Base-by-base conservation (phyloP, 2,113 vertebrate genomes). In the Piaya cayana region DNA sequence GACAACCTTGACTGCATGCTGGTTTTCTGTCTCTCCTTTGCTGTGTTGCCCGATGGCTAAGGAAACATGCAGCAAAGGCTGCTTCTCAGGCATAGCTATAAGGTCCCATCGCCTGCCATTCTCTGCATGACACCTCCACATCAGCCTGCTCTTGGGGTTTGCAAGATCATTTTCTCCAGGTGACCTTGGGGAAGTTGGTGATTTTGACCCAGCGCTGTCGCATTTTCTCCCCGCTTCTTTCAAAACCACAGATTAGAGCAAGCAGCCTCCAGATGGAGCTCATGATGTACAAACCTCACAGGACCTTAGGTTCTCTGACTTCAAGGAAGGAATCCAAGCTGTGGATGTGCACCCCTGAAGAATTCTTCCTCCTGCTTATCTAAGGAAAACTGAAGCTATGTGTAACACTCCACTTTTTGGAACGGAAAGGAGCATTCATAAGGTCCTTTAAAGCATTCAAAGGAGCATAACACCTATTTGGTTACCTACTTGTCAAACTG, bases 191-290 rank as follows among this genome's bases (percentile, higher is more conserved):
- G n/a, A 3, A 14, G 16, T 59, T 49, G 25, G 27, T 62, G 36
- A 43, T 37, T 70, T 62, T 21, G 37, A 26, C 21, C 29, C 34
- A 39, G 47, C 29, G 9, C 27, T 20, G 21, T 11, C 65, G 27
- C 8, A 3, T 74, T 72, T 80, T 32, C 75, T 85, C 62, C 43
- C 45, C 2, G 0, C 18, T 65, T 72, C 26, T 58, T 67, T 70
- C 14, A 11, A 83, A 92, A 34, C 34, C 27, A 45, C 42, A 39
- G 49, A 37, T 63, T 1, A 79, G 53, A 42, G 30, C 26, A 74
- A 94, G 19, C 36, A 60, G 12, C 95, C 96, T 96, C 79, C 93
- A 97, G 96, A 68, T 92, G 96, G 95, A 96, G 95, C 96, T 91
- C 88, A 37, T 30, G 50, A 68, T 68, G 85, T 72, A 49, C 77